A percentile compares a stretch with the other conserved stretches of the same genome.
phyloP scores from a whole-genome alignment of 2,797 vertebrate species.

The Bovichtus variegatus region DNA sequence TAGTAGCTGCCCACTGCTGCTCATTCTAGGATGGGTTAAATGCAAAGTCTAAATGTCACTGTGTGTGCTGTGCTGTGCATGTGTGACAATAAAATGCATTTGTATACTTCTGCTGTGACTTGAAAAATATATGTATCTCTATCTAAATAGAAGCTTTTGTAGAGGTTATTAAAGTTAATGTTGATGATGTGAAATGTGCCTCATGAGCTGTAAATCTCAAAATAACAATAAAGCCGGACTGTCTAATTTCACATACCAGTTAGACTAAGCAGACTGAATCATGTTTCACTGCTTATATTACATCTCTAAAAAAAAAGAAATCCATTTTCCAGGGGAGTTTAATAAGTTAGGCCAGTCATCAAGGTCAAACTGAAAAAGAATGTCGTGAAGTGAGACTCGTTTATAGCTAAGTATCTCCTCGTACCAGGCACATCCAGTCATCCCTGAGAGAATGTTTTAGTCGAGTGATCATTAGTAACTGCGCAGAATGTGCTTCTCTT shows the following conservation, averaged over 20 bases:
- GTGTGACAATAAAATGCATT: no score
- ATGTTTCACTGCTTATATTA: background rate
- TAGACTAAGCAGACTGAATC: background rate
- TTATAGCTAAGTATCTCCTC: background rate
- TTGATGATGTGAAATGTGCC: background rate
- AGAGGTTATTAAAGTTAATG: background rate
- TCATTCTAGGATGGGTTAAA: no score
- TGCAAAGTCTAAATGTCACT: no score
- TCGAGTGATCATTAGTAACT: background rate
- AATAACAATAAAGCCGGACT: background rate
- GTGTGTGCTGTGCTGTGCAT: no score
- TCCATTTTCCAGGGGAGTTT: background rate
- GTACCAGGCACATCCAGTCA: slow-evolving; percentile 7
- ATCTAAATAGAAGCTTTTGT: background rate
- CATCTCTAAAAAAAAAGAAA: background rate
- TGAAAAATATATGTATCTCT: background rate
- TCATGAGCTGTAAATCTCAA: background rate
- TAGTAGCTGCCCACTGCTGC: no score
- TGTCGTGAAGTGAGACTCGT: background rate
- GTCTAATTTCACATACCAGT: background rate
- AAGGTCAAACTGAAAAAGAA: no score
- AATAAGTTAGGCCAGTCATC: background rate
- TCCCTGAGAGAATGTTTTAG: background rate
- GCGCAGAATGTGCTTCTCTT: background rate
- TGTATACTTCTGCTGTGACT: background rate